A percentile compares a stretch with the other conserved stretches of the same genome.
Conservation (phyloP, 2,888 invertebrate species). For the Hybos culiciformis region DNA sequence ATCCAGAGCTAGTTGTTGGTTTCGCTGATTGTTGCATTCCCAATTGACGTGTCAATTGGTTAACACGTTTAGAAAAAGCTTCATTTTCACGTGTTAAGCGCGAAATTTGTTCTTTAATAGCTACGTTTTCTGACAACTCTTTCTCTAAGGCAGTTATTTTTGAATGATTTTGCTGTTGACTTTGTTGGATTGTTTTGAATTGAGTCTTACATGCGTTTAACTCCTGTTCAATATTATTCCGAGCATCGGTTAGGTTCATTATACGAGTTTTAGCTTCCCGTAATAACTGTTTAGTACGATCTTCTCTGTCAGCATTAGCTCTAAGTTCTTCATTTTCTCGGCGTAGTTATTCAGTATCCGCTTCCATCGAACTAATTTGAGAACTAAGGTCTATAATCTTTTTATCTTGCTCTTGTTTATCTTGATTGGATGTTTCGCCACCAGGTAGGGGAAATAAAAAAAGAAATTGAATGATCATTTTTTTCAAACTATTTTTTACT, state of each 20-base stretch:
- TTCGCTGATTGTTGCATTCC: conserved; percentile 49
- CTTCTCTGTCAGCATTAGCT: conserved; percentile 54
- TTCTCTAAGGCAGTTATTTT: conserved; percentile 56
- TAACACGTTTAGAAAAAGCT: conserved; percentile 53
- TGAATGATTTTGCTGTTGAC: conserved; percentile 42
- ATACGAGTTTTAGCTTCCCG: conserved; percentile 64
- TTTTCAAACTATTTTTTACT: too few species aligned
- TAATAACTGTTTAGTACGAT: conserved; percentile 50
- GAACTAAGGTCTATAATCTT: conserved; percentile 34
- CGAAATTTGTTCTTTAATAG: conserved; percentile 40
- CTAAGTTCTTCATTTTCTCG: conserved; percentile 51
- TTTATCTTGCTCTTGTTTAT: not conserved
- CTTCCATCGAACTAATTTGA: conserved; percentile 33
- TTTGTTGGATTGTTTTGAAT: too few species aligned
- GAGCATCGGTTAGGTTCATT: conserved; percentile 54
- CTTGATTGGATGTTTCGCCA: conserved; percentile 15
- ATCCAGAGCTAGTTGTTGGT: conserved; percentile 52
- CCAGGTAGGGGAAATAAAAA: too few species aligned
- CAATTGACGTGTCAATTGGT: conserved; percentile 51
- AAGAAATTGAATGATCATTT: too few species aligned
- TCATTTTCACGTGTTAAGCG: conserved; percentile 49
- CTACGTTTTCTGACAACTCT: conserved; percentile 51
- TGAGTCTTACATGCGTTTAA: conserved; percentile 41
- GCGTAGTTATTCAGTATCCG: conserved; percentile 43
- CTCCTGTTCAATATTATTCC: conserved; percentile 46